Evolutionary conservation across 2,797 vertebrate species (phyloP).

Genomic region (Chelon auratus): DNA sequence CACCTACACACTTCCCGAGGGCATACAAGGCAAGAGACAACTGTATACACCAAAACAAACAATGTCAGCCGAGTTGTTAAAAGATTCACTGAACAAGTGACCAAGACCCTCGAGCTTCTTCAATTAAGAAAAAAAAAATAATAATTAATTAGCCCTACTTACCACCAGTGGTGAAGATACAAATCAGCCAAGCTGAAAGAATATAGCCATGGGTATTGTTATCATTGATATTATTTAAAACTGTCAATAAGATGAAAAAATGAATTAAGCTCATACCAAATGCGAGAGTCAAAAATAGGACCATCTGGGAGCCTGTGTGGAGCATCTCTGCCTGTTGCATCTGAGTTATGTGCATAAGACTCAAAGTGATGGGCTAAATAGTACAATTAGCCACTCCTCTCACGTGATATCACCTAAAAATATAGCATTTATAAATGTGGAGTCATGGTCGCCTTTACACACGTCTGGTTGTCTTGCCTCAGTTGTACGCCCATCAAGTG

Average conservation of each 20-base stretch:
- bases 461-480: no score
- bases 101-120: no score
- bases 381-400: background rate
- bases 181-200: conserved; percentile 18
- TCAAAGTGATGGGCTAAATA: background rate
- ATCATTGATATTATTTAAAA: background rate
- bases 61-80: no score
- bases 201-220: background rate
- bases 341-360: no score
- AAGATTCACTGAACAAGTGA: no score
- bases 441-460: no score
- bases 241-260: no score
- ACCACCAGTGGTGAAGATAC: background rate
- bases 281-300: background rate
- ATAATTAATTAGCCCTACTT: background rate
- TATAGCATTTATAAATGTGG: background rate
- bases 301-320: background rate
- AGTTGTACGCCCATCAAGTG: no score
- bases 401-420: background rate
- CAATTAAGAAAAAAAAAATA: no score
- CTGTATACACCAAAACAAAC: no score
- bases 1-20: no score
- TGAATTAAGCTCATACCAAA: background rate
- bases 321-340: background rate
- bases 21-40: no score